A percentile compares a stretch with the other conserved stretches of the same genome.
These are phyloP conservation scores for Coenobita brevimanus DNA, from an alignment of 1,140 invertebrate genomes.

Conservation along the genomic window DNA sequence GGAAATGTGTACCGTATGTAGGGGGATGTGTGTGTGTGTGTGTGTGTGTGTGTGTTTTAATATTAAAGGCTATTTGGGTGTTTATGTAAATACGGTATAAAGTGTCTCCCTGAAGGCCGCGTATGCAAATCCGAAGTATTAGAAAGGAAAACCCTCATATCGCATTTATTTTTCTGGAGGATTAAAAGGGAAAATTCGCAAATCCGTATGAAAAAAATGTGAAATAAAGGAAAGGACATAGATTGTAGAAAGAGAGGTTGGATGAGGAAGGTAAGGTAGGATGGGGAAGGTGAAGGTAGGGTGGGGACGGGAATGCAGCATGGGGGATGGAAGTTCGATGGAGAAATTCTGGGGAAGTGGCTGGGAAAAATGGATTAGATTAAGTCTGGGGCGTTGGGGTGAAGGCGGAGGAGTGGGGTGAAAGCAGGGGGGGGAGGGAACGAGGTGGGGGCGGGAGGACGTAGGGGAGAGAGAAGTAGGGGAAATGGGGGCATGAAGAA, in stretches of 20 bases:
- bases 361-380: neutral
- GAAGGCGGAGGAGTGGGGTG: neutral
- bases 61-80: no score
- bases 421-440: neutral
- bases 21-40: no score
- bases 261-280: neutral
- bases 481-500: neutral
- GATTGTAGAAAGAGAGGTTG: neutral
- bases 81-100: no score
- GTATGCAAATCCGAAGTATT: neutral
- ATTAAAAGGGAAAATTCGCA: neutral
- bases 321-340: neutral
- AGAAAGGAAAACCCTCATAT: neutral
- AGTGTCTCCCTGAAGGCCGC: no score
- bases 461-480: no score
- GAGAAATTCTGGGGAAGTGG: neutral
- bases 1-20: no score
- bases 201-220: neutral
- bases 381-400: neutral
- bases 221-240: neutral
- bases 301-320: neutral
- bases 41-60: no score
- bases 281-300: neutral
- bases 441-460: neutral
- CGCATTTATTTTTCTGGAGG: no score